Conservation (phyloP, 2,888 invertebrate genomes). For the Noctuana brunneofusca region DNA sequence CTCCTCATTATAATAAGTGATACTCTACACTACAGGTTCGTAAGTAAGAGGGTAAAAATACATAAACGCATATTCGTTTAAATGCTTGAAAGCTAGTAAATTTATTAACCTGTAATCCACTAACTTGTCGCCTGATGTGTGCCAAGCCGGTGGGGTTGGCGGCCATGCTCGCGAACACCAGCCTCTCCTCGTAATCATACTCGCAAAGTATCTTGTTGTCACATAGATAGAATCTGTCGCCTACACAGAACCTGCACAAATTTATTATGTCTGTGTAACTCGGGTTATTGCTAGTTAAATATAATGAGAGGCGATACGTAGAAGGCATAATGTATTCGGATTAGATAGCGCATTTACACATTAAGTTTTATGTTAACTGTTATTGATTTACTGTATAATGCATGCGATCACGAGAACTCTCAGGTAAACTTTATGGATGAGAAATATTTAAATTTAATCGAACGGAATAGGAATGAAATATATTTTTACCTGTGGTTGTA, state of each 20-base stretch:
- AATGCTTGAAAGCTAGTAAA: conserved; percentile 24
- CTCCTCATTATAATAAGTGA: too few species aligned
- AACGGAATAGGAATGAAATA: not conserved
- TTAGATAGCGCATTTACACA: conserved; percentile 30
- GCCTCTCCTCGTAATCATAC: conserved; percentile 95
- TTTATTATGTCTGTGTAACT: conserved; percentile 38
- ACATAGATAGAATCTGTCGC: conserved; percentile 95
- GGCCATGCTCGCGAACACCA: conserved; percentile 95
- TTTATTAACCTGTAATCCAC: conserved; percentile 82
- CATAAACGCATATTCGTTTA: not conserved
- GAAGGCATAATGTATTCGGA: conserved; percentile 26
- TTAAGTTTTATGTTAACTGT: conserved; percentile 23
- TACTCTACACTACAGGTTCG: not conserved
- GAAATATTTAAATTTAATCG: conserved; percentile 17
- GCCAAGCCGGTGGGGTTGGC: conserved; percentile 93
- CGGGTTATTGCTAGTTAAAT: conserved; percentile 32
- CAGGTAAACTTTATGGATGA: conserved; percentile 9
- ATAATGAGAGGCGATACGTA: conserved; percentile 32
- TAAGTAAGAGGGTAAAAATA: not conserved
- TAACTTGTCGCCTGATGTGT: conserved; percentile 93
- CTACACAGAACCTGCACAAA: conserved; percentile 93
- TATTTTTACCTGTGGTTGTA: conserved; percentile 93
- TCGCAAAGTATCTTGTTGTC: conserved; percentile 97
- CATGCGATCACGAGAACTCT: conserved; percentile 19
- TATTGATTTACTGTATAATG: conserved; percentile 21